Evolutionary conservation across 2,888 invertebrate species (phyloP), one percentile per base, ranked within the genome.

Genomic region (Idaea straminata): DNA sequence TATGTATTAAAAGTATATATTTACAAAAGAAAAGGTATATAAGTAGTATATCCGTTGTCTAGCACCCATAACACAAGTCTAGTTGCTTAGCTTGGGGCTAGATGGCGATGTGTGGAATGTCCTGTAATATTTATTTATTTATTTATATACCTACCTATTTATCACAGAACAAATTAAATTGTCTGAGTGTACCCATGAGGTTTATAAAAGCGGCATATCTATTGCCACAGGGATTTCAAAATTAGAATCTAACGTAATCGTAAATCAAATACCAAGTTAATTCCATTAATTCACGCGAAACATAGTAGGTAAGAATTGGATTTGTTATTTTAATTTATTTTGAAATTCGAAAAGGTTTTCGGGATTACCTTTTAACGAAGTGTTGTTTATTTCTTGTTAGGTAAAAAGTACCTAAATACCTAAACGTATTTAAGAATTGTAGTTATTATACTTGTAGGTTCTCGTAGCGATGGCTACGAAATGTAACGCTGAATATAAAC

Each of bases 231-330:
- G 63, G 68, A 69, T 66, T 64, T 61, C 65, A 62, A 66, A 62
- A 68, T 63, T 62, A 69, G 62, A 65, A 47, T 47, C 13, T 47
- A 47, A 47, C 47, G 47, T 36, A 36, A 62, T 67, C 59, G 65
- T 64, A 64, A 66, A 68, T 68, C 61, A 66, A 62, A 61, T 61
- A 64, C 63, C 66, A 65, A 64, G 61, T 15, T 61, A n/a, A 15
- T 61, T 38, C 66, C 67, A 71, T 64, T 69, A 60, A 58, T 62
- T 65, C 57, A 63, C 64, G 66, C 13, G 47, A 47, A 47, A 47
- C 47, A 13, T 47, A 47, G 47, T 25, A 25, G 25, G 25, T 25
- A 25, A 36, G 36, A 47, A 13, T 10, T 13, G 47, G 47, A 13
- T 13, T 47, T 47, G 13, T 47, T 47, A 47, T 47, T 47, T 47